Conservation (phyloP, 2,888 invertebrate species). For the Colostygia pectinataria region DNA sequence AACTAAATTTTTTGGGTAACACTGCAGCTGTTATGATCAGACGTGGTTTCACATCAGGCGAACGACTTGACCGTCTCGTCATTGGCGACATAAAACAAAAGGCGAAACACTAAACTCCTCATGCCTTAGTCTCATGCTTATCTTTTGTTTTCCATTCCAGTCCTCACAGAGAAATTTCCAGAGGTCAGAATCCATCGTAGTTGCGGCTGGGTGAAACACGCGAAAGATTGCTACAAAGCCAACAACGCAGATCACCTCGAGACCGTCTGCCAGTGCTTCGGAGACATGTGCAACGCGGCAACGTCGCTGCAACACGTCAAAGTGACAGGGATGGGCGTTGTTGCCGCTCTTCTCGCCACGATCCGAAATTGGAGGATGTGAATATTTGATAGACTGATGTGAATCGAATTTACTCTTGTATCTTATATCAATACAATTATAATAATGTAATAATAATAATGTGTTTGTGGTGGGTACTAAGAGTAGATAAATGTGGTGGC, state of each 20-base stretch:
- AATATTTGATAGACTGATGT: constrained; percentile 7
- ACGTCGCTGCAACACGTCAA: constrained; percentile 41
- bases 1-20: too few species aligned
- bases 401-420: background rate
- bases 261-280: constrained; percentile 83
- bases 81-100: too few species aligned
- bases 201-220: constrained; percentile 83
- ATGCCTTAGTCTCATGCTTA: too few species aligned
- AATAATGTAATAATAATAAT: too few species aligned
- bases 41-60: too few species aligned
- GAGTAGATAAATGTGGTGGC: too few species aligned
- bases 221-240: constrained; percentile 77
- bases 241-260: constrained; percentile 84
- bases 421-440: too few species aligned
- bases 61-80: too few species aligned
- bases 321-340: constrained; percentile 39
- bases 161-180: constrained; percentile 53
- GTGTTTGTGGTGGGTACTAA: too few species aligned
- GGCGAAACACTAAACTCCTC: too few species aligned
- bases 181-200: constrained; percentile 78
- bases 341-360: constrained; percentile 39
- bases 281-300: constrained; percentile 83
- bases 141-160: constrained; percentile 47
- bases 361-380: constrained; percentile 44
- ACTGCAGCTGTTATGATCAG: too few species aligned